These are phyloP conservation scores for Drosophila kokeensis DNA, from an alignment of 2,888 invertebrate species.

Conservation along the genomic window DNA sequence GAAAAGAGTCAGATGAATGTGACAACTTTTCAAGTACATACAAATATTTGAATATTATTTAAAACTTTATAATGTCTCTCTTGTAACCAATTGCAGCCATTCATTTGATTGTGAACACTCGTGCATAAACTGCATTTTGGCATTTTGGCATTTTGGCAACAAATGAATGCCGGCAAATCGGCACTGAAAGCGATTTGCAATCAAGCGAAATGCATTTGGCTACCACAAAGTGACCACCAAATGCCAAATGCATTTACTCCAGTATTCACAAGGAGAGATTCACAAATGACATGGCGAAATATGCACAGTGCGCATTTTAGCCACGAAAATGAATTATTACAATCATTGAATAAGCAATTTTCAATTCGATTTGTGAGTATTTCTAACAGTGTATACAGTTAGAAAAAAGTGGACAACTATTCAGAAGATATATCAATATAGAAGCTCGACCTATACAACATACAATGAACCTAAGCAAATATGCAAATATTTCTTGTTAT, in stretches of 20 bases:
- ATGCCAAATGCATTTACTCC: conserved; percentile 62
- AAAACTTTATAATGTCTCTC: not conserved
- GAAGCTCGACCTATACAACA: not conserved
- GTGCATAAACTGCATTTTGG: conserved; percentile 20
- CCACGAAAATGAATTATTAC: not conserved
- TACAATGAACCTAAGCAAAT: not conserved
- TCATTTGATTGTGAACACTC: conserved; percentile 33
- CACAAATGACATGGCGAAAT: conserved; percentile 12
- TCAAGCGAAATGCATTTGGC: conserved; percentile 55
- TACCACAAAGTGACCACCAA: conserved; percentile 70
- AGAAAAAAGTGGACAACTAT: not conserved
- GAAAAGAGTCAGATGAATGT: not conserved
- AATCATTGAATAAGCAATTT: conserved; percentile 3
- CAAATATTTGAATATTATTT: conserved; percentile 6
- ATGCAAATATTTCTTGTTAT: not conserved
- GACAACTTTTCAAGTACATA: not conserved
- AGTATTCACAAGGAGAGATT: conserved; percentile 7
- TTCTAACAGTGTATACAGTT: not conserved
- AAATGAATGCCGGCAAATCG: conserved; percentile 36
- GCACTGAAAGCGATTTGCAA: conserved; percentile 53
- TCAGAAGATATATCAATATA: not conserved
- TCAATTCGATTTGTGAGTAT: not conserved
- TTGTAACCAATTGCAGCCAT: conserved; percentile 14
- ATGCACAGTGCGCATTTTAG: conserved; percentile 1
- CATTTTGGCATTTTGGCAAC: conserved; percentile 26